Conservation (phyloP, 2,113 vertebrate species). For the Festucalex cinctus region DNA sequence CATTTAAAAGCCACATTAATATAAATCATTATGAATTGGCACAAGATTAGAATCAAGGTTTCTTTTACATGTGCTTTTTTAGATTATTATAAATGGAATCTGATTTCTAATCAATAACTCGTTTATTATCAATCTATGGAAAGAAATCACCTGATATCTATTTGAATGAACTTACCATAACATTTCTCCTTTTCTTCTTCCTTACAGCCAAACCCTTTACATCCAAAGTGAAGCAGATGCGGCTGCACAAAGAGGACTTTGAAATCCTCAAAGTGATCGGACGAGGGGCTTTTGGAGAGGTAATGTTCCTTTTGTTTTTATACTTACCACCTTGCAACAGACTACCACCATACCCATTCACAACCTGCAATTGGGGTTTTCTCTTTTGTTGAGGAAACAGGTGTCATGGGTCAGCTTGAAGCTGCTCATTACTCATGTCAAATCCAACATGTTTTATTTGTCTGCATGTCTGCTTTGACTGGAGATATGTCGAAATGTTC, state of each 20-base stretch:
- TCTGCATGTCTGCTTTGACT: conserved; percentile 8
- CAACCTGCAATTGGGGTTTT: conserved; percentile 16
- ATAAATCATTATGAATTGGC: too few relatives aligned
- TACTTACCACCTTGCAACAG: background rate
- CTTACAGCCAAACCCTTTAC: conserved; percentile 94
- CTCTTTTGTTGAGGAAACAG: conserved; percentile 6
- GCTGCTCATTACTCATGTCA: background rate
- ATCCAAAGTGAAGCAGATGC: conserved; percentile 96
- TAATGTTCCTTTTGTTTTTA: conserved; percentile 60
- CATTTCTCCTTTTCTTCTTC: conserved; percentile 43
- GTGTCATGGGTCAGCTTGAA: conserved; percentile 7
- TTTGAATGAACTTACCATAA: background rate
- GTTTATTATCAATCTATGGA: background rate
- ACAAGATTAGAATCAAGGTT: too few relatives aligned
- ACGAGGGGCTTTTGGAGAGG: conserved; percentile 98
- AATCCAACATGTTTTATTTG: background rate
- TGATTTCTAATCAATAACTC: background rate
- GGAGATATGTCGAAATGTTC: background rate
- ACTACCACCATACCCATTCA: background rate
- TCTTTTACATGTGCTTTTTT: too few relatives aligned
- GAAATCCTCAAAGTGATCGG: conserved; percentile 99
- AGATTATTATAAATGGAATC: background rate
- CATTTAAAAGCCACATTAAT: too few relatives aligned
- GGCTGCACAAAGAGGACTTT: conserved; percentile 97
- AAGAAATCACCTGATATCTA: background rate